Base-by-base conservation (phyloP, 2,113 vertebrate genomes). In the Grantiella picta region DNA sequence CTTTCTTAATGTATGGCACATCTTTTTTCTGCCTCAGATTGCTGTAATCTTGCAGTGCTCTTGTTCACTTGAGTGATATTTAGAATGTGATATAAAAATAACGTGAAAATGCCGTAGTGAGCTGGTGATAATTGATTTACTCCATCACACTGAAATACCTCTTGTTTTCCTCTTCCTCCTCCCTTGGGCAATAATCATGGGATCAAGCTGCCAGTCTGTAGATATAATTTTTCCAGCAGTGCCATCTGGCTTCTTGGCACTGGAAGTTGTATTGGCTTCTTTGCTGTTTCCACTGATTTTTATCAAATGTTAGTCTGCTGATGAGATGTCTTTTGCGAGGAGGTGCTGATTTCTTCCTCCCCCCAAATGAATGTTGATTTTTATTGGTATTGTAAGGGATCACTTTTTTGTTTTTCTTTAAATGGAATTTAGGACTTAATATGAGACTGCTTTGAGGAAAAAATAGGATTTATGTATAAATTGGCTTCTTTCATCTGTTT, bases 221-320 rank as follows among this genome's bases (percentile, higher is more conserved):
- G 97, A 96, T 97, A 97, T 96, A 98, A 97, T 98, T 98, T 98
- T 98, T 98, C 96, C 97, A 98, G 97, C 95, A 97, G 97, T 98
- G 95, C 98, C 98, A 98, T 98, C 98, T 98, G 98, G 98, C 96
- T 98, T 47, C 96, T 97, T 98, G 98, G 98, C 98, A 98, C 96
- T 96, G 94, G 94, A 97, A 97, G 92, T 97, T 97, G 92, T 77
- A 94, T 92, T 97, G 96, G 95, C 88, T 97, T 97, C 97, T 96
- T 97, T 96, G 96, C 97, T 82, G 89, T 96, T 97, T 97, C 95
- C 96, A 94, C 94, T 97, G 96, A 96, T 97, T 97, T 96, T 97
- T 97, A 90, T 98, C 92, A 98, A 97, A 97, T 97, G 95, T 89
- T 97, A 94, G 91, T 96, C 89, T 1, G 45, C 90, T 96, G 97